Conservation (phyloP, 2,888 invertebrate genomes). For the Lomographa bimaculata region DNA sequence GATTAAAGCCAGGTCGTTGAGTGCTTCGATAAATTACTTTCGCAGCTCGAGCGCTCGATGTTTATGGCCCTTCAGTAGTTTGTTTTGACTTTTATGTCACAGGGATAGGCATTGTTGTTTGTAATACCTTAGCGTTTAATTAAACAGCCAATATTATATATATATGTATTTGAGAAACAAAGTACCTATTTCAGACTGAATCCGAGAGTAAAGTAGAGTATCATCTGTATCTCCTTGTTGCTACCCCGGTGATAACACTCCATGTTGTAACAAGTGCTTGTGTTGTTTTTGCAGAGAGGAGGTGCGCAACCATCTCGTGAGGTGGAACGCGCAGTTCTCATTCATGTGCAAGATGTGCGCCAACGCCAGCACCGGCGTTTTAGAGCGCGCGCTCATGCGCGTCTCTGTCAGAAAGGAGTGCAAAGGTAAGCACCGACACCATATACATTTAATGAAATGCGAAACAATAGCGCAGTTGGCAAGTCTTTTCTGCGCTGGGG, state of each 20-base stretch:
- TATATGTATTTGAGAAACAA: too few relatives aligned
- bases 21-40: slow-evolving; percentile 21
- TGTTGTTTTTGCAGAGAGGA: slow-evolving; percentile 88
- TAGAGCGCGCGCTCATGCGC: slow-evolving; percentile 96
- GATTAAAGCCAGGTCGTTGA: slow-evolving; percentile 12
- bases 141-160: too few relatives aligned
- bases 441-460: too few relatives aligned
- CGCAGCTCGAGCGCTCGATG: slow-evolving; percentile 10
- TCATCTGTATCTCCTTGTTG: too few relatives aligned
- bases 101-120: too few relatives aligned
- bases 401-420: slow-evolving; percentile 97
- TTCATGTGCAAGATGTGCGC: slow-evolving; percentile 99
- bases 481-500: too few relatives aligned
- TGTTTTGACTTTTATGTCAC: slow-evolving; percentile 13
- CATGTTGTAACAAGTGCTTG: neutral
- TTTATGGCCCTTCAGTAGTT: slow-evolving; percentile 15
- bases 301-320: slow-evolving; percentile 96
- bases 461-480: too few relatives aligned
- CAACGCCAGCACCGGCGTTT: slow-evolving; percentile 96
- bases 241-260: too few relatives aligned
- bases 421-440: slow-evolving; percentile 80
- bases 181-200: too few relatives aligned
- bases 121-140: too few relatives aligned
- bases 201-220: too few relatives aligned
- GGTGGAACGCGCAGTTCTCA: slow-evolving; percentile 95